Evolutionary conservation across 30 jellyfish, hydroid and myxozoan genomes (phyloP), one percentile per base, ranked within the genome.

Genomic region (Aurelia aurita): DNA sequence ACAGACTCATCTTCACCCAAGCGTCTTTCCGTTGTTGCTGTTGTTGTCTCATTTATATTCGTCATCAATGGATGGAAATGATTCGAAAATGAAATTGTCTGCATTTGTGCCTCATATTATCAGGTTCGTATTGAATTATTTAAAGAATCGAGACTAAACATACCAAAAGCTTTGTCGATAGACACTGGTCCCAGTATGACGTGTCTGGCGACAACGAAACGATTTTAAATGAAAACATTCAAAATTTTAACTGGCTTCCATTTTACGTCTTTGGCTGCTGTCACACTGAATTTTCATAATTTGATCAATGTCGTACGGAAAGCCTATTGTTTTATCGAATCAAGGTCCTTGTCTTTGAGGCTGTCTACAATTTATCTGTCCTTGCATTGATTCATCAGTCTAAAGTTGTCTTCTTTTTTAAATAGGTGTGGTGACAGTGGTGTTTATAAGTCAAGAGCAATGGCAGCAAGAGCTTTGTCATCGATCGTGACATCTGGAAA

Each of bases 31-130:
- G 13, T 82, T 92, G 75, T 70, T 92, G 87, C 47, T 84, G 80
- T 51, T 92, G 86, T 83, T 92, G 12, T 92, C 98, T 0, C 95
- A 92, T 66, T 87, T 92, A 5, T 92, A 92, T 59, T 88, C 98
- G 15, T 87, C 98, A 14, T 77, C 97, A 31, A 76, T 86, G 80
- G 98, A 92, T 67, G 98, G 98, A 44, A 80, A 69, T 9, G 97
- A 85, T 45, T 81, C 97, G n/a, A 57, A 80, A 69, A 73, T 86
- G 95, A 80, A 57, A 32, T 68, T 92, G 9, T 57, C 92, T 44
- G 72, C 66, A 14, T 92, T 92, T 72, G 60, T 86, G 22, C 96
- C 97, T 5, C 75, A 63, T 57, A 68, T 92, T 18, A 81, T 49
- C 34, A 71, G 95, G 98, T 92, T 49, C 15, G 77, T 69, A 15